Evolutionary conservation across 2,797 vertebrate genomes (phyloP).

Genomic region (Rhabdophis nuchalis): DNA sequence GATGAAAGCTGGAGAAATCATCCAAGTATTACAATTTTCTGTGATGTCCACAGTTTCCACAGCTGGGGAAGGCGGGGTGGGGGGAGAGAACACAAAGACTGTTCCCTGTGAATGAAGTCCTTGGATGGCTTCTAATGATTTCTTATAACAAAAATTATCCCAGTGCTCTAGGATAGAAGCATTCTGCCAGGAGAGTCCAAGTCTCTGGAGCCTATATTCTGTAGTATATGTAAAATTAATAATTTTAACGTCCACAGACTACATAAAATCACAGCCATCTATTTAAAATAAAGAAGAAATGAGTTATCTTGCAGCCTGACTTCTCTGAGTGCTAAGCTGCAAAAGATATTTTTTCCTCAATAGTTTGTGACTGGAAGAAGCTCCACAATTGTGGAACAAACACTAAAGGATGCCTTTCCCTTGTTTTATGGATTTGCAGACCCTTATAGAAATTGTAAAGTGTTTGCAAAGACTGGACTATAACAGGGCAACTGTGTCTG

Average conservation of each 20-base stretch:
- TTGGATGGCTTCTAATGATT: neutral
- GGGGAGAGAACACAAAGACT: rapidly evolving
- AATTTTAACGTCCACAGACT: neutral
- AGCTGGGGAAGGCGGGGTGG: rapidly evolving
- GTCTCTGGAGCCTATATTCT: neutral
- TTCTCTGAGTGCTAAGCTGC: neutral
- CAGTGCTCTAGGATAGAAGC: rapidly evolving
- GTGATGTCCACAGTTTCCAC: neutral
- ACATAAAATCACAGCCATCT: neutral
- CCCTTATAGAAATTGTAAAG: neutral
- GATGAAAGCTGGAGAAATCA: neutral
- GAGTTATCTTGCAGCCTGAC: neutral
- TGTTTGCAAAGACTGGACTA: neutral
- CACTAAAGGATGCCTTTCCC: neutral
- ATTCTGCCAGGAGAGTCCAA: neutral
- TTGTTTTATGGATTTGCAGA: neutral
- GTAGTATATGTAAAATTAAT: neutral
- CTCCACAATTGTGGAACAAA: neutral
- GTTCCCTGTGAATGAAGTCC: rapidly evolving
- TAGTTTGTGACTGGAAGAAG: neutral
- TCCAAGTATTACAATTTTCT: neutral
- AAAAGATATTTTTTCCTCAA: neutral
- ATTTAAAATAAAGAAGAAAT: neutral
- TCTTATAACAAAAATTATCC: neutral
- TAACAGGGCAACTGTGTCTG: neutral